Evolutionary conservation across 2,113 vertebrate species (phyloP).

Genomic region (Tamias sibiricus): DNA sequence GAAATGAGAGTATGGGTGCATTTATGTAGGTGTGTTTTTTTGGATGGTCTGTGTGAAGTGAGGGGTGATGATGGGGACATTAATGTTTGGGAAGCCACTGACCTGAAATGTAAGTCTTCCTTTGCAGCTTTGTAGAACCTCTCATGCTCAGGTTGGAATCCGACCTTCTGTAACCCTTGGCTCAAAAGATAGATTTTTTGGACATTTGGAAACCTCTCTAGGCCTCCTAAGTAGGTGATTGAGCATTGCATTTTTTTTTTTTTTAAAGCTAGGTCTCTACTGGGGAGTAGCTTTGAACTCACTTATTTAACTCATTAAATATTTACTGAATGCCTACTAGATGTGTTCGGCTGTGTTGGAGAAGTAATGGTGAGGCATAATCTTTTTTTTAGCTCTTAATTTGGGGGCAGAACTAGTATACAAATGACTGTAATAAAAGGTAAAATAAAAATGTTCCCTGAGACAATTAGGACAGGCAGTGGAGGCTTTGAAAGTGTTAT

Average conservation of each 20-base stretch:
- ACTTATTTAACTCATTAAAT: constrained; percentile 65
- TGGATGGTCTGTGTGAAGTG: background rate
- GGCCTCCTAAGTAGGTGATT: constrained; percentile 33
- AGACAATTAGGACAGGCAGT: background rate
- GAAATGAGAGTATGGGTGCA: background rate
- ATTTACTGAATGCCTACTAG: constrained; percentile 53
- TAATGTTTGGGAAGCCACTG: background rate
- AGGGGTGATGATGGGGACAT: background rate
- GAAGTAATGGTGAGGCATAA: background rate
- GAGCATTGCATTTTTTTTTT: background rate
- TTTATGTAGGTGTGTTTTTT: background rate
- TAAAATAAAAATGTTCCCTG: background rate
- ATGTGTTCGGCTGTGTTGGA: constrained; percentile 55
- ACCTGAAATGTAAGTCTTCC: background rate
- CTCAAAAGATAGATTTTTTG: constrained; percentile 16
- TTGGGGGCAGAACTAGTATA: constrained; percentile 32
- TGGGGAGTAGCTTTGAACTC: constrained; percentile 57
- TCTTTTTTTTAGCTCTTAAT: constrained; percentile 35
- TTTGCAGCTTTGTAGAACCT: background rate
- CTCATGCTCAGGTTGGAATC: background rate
- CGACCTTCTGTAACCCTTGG: constrained; percentile 45
- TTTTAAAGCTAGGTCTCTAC: background rate
- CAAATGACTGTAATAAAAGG: constrained; percentile 43
- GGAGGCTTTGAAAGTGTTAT: background rate
- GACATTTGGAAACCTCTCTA: constrained; percentile 35